Percentiles rank a stretch among this genome's conserved stretches.
Evolutionary conservation across 2,113 vertebrate genomes (phyloP).

Genomic region (Camelus bactrianus): DNA sequence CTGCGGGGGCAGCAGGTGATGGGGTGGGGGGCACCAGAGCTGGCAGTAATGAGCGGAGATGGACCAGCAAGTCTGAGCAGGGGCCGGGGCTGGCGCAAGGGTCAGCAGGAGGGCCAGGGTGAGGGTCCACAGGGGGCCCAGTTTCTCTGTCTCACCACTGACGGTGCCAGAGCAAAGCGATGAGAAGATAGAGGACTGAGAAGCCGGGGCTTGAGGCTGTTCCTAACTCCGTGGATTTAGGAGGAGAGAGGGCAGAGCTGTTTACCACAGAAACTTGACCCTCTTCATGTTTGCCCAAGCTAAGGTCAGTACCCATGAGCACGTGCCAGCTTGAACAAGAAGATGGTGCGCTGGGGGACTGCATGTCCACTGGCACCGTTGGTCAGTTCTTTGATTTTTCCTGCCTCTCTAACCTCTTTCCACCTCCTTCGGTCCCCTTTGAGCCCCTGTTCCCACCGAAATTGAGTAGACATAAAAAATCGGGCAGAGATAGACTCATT

Average conservation of each 20-base stretch:
- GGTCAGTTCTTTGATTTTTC: fast-evolving
- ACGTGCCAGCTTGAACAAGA: fast-evolving
- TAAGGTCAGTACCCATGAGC: too few species aligned
- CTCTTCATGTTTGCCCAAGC: neutral
- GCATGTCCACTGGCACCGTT: fast-evolving
- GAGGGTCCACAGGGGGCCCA: fast-evolving
- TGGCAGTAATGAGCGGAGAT: fast-evolving
- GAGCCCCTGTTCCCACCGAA: neutral
- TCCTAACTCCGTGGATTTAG: fast-evolving
- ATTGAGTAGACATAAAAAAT: neutral
- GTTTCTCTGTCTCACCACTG: neutral
- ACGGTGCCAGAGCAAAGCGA: fast-evolving
- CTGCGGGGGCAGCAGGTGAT: too few species aligned
- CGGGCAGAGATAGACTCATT: neutral
- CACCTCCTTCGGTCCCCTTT: too few species aligned
- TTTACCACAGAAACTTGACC: fast-evolving
- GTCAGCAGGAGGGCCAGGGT: neutral
- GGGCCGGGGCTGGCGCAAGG: neutral
- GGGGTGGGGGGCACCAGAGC: neutral
- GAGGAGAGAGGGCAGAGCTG: neutral
- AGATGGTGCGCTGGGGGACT: too few species aligned
- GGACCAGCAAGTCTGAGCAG: neutral
- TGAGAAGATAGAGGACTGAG: neutral
- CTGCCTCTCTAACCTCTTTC: neutral
- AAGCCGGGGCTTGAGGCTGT: fast-evolving